Evolutionary conservation across 2,888 invertebrate genomes (phyloP), one percentile per base, ranked within the genome.

Genomic region (Chloromyia formosa): DNA sequence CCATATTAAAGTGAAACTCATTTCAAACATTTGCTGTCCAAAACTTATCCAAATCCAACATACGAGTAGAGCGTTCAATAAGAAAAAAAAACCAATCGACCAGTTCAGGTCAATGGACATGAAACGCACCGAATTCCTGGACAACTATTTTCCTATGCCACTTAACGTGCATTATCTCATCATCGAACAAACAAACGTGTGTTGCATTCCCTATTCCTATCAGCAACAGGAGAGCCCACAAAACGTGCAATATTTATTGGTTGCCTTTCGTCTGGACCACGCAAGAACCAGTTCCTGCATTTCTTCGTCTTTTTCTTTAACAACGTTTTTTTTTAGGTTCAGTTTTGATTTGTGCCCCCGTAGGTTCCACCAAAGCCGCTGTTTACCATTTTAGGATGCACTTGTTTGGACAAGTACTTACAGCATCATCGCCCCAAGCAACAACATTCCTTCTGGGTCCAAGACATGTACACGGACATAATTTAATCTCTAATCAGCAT

Each of bases 311-410:
- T 49, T n/a, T n/a, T 49, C 49, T 49, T n/a, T 1, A 49, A 49
- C 49, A 35, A 35, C 27, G 7, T 35, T 35, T 35, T 35, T 35
- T 35, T 35, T 7, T 7, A 35, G 27, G 7, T 2, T 35, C 27
- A 4, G 27, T 35, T 35, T 35, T 35, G 27, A 35, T 35, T 35
- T 35, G 27, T 35, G 27, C 27, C 27, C 3, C 27, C 2, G 27
- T 35, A 35, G 27, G 27, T 18, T 14, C 56, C 18, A 9, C 18
- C 16, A 23, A 9, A 22, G 16, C 12, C 23, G n/a, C n/a, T 62
- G 27, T 62, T 62, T 62, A 40, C 62, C 62, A 40, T 62, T 62
- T 62, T 27, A 62, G 62, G 62, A 62, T 62, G 62, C 62, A 62
- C 16, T 62, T 62, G 23, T 62, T 62, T 62, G 62, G 62, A 40